phyloP scores from a whole-genome alignment of 2,797 vertebrate species.

The Loris lydekkerianus region DNA sequence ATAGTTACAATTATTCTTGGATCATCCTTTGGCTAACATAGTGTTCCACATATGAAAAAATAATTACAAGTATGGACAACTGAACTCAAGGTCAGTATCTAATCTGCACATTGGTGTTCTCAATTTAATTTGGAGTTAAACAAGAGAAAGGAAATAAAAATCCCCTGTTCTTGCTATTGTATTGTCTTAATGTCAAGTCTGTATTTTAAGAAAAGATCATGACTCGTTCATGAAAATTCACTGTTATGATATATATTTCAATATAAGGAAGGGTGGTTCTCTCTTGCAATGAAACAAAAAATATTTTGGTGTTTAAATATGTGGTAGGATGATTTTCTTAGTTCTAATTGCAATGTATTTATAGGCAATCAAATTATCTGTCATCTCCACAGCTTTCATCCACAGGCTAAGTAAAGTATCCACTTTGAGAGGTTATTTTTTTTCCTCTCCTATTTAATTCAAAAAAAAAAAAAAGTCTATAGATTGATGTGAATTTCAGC shows the following conservation, averaged over 20 bases:
- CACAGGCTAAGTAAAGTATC: not conserved
- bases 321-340: not conserved
- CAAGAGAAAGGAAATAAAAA: not conserved
- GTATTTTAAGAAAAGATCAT: not conserved
- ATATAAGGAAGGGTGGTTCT: not conserved
- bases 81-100: not conserved
- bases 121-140: slow-evolving; percentile 11
- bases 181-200: not conserved
- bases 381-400: slow-evolving; percentile 52
- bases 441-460: slow-evolving; percentile 43
- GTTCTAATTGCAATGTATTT: not conserved
- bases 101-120: not conserved
- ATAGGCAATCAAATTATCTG: slow-evolving; percentile 38
- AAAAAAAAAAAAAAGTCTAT: slow-evolving; percentile 1
- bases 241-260: not conserved
- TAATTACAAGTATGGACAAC: not conserved
- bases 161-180: not conserved
- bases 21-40: slow-evolving; percentile 7
- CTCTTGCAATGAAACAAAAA: slow-evolving; percentile 60
- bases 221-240: slow-evolving; percentile 23
- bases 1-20: slow-evolving; percentile 12
- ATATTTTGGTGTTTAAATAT: slow-evolving; percentile 57
- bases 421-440: not conserved
- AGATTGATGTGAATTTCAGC: slow-evolving; percentile 55
- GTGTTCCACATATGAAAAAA: not conserved